These are phyloP conservation scores for Anguilla japonica DNA, from an alignment of 2,113 vertebrate genomes.

Conservation along the genomic window DNA sequence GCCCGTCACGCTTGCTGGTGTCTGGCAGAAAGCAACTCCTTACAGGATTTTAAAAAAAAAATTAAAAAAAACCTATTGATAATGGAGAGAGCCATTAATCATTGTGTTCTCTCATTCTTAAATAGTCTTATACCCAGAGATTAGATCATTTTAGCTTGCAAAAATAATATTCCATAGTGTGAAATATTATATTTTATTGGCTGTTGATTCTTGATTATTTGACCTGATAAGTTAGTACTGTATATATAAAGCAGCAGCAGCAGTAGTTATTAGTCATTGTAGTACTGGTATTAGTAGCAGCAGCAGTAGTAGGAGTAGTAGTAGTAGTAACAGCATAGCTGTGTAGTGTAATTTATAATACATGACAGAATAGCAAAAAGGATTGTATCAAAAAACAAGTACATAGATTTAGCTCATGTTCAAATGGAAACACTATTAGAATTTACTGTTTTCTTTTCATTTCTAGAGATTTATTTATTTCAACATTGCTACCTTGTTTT, in stretches of 20 bases:
- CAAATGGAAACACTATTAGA: neutral
- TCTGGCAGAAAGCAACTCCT: neutral
- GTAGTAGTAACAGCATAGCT: no score
- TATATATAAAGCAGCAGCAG: no score
- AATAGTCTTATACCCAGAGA: neutral
- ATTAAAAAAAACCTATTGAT: no score
- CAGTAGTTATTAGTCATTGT: neutral
- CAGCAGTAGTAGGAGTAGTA: no score
- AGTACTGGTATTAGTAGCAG: neutral
- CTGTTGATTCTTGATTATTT: no score
- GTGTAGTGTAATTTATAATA: neutral
- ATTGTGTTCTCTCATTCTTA: neutral
- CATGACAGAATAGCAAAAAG: neutral
- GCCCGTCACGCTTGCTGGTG: neutral
- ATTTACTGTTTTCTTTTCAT: constrained; percentile 23
- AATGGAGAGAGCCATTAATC: neutral
- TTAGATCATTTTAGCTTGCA: neutral
- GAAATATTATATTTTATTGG: no score
- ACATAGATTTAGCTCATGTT: neutral
- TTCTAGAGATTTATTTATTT: constrained; percentile 45
- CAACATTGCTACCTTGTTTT: neutral
- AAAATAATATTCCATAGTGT: neutral
- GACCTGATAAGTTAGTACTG: neutral
- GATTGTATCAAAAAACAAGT: neutral
- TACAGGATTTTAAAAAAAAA: neutral